phyloP scores from a whole-genome alignment of 1,140 invertebrate species.

The Eufriesea mexicana region DNA sequence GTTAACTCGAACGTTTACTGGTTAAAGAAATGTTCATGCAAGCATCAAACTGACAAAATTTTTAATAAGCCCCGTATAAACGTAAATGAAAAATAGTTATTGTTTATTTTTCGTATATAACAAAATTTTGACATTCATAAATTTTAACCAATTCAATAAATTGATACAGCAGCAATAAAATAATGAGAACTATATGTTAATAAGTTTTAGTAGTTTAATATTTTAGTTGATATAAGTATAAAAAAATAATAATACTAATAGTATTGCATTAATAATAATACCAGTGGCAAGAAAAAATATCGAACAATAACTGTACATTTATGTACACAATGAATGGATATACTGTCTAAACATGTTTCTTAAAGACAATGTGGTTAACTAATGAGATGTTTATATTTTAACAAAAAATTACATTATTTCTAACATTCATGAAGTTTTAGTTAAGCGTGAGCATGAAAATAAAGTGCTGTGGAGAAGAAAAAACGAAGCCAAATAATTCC shows the following conservation, averaged over 20 bases:
- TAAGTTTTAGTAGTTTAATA: not conserved
- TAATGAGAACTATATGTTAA: constrained; percentile 2
- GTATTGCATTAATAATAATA: not conserved
- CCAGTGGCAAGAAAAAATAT: constrained; percentile 4
- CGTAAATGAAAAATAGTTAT: constrained; percentile 1
- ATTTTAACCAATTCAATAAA: not conserved
- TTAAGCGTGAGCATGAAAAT: constrained; percentile 71
- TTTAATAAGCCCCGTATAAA: constrained; percentile 7
- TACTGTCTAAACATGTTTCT: constrained; percentile 39
- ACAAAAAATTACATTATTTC: constrained; percentile 57
- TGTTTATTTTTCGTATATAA: not conserved
- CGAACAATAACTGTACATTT: constrained; percentile 2
- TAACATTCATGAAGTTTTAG: constrained; percentile 68
- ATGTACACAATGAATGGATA: not conserved
- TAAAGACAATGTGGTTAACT: constrained; percentile 74
- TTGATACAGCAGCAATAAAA: not conserved
- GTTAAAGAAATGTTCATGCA: constrained; percentile 11
- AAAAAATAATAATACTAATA: constrained; percentile 9
- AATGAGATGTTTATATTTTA: constrained; percentile 57
- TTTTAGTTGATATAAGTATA: not conserved
- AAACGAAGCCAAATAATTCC: constrained; percentile 68
- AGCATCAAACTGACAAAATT: not conserved
- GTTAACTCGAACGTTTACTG: no score
- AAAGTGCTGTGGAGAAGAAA: constrained; percentile 64
- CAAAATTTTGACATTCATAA: not conserved